A percentile compares a stretch with the other conserved stretches of the same genome.
phyloP scores from a whole-genome alignment of 2,797 vertebrate species.

The Euthynnus affinis region DNA sequence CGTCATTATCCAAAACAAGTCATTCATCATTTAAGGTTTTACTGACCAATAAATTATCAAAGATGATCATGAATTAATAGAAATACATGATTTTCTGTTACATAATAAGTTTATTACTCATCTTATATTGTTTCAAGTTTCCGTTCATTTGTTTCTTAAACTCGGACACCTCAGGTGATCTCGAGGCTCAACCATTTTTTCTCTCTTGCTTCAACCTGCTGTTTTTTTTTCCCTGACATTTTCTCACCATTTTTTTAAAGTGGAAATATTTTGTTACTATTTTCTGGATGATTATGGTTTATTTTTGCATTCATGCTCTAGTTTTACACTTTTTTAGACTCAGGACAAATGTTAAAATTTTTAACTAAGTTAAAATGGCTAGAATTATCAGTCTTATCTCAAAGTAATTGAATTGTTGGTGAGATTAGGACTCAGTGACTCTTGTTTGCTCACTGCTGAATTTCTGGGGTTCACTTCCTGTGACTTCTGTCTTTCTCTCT shows the following conservation, averaged over 20 bases:
- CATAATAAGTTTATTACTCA: background rate
- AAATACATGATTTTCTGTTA: background rate
- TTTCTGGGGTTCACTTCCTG: constrained; percentile 76
- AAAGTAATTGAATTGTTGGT: constrained; percentile 4
- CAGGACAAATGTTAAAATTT: background rate
- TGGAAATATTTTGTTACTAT: background rate
- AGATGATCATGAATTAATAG: background rate
- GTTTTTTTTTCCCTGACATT: background rate
- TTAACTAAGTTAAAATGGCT: background rate
- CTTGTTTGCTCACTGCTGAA: constrained; percentile 49
- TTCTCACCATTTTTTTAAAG: constrained; percentile 18
- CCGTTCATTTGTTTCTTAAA: background rate
- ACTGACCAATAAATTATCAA: background rate
- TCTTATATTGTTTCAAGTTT: background rate
- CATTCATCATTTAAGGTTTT: background rate
- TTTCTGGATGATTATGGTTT: constrained; percentile 14
- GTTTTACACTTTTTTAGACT: constrained; percentile 7
- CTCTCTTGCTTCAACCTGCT: background rate
- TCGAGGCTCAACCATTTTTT: constrained; percentile 4
- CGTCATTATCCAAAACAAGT: constrained; percentile 1
- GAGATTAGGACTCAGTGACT: constrained; percentile 21
- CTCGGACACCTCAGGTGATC: background rate
- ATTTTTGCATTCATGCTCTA: constrained; percentile 7
- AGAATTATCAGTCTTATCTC: background rate
- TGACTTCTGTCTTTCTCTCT: constrained; percentile 84